Conservation (phyloP, 1,140 invertebrate species). For the Anoplophora glabripennis region DNA sequence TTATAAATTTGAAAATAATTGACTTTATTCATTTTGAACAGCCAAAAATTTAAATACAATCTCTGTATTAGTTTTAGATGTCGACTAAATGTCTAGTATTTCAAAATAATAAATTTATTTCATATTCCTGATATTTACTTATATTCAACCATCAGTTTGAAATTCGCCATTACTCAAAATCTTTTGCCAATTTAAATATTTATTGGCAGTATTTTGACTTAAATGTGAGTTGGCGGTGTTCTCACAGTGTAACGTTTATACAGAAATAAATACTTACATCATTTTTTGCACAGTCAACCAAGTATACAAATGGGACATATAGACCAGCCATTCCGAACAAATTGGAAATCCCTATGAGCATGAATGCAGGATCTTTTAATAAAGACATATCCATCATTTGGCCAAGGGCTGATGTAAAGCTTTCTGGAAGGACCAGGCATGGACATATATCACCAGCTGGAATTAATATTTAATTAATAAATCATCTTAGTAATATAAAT, state of each 20-base stretch:
- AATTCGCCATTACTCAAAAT: constrained; percentile 2
- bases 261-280: constrained; percentile 55
- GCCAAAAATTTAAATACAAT: no score
- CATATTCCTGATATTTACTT: no score
- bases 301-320: constrained; percentile 93
- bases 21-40: no score
- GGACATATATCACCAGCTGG: constrained; percentile 70
- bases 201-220: no score
- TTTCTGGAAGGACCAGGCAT: constrained; percentile 73
- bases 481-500: no score
- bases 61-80: no score
- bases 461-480: constrained; percentile 24
- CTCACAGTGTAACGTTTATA: no score
- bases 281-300: constrained; percentile 76
- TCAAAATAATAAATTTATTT: no score
- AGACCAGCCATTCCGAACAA: constrained; percentile 92
- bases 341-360: constrained; percentile 91
- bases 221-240: no score
- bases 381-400: constrained; percentile 93
- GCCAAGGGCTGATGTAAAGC: constrained; percentile 76
- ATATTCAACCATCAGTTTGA: not conserved
- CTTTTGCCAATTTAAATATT: not conserved
- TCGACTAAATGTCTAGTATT: no score
- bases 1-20: no score
- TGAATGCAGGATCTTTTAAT: constrained; percentile 86